Evolutionary conservation across 2,113 vertebrate genomes (phyloP).

Genomic region (Falcunculus frontatus): DNA sequence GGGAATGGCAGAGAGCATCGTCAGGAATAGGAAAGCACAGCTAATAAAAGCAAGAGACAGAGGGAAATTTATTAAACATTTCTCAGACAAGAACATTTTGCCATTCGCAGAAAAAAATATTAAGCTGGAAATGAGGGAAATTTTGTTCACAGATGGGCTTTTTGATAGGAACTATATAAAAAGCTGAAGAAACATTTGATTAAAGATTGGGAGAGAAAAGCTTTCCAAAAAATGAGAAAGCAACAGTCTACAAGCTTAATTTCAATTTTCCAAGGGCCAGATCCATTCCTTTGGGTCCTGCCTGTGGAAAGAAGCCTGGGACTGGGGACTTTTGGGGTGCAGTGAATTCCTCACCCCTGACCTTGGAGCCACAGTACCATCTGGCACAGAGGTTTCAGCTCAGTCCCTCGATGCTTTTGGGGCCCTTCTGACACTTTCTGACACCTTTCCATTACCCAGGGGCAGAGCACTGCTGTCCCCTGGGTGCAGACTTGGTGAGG

Average conservation of each 20-base stretch:
- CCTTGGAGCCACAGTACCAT: not conserved
- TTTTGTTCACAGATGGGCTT: not conserved
- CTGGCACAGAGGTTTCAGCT: not conserved
- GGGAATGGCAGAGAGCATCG: not conserved
- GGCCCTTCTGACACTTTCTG: not conserved
- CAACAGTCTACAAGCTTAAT: not conserved
- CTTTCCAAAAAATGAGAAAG: not conserved
- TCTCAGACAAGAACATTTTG: slow-evolving; percentile 46
- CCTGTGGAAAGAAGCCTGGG: not conserved
- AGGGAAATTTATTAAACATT: slow-evolving; percentile 45
- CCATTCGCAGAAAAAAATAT: not conserved
- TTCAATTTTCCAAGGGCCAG: not conserved
- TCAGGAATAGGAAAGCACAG: slow-evolving; percentile 29
- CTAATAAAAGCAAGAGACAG: slow-evolving; percentile 27
- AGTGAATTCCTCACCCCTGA: not conserved
- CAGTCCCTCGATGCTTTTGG: not conserved
- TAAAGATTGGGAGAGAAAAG: not conserved
- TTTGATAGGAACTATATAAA: not conserved
- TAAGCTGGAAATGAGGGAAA: not conserved
- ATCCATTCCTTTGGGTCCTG: not conserved
- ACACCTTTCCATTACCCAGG: fast-evolving
- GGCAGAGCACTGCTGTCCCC: not conserved
- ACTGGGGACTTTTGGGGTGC: not conserved
- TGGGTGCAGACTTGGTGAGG: not conserved
- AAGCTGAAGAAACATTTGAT: slow-evolving; percentile 26